These are phyloP conservation scores for Carterocephalus palaemon DNA, from an alignment of 2,888 invertebrate species.

Conservation along the genomic window DNA sequence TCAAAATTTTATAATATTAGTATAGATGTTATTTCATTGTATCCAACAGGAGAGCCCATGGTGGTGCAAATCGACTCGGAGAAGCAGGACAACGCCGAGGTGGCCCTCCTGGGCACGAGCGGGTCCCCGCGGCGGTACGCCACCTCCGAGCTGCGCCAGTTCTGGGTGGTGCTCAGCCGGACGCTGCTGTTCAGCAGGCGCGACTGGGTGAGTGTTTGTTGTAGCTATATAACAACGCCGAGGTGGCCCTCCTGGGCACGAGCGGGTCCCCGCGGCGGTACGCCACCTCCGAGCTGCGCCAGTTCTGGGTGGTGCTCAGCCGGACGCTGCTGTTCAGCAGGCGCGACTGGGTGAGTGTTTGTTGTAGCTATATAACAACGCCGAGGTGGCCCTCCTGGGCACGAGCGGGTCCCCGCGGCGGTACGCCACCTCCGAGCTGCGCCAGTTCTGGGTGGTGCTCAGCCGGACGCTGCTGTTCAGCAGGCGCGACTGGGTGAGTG, in stretches of 20 bases:
- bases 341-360: constrained; percentile 89
- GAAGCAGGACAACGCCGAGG: constrained; percentile 84
- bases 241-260: constrained; percentile 83
- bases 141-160: constrained; percentile 89
- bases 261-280: constrained; percentile 84
- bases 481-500: constrained; percentile 90
- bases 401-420: constrained; percentile 82
- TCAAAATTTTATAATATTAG: neutral
- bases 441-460: constrained; percentile 93
- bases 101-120: constrained; percentile 81
- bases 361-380: constrained; percentile 77
- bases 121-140: constrained; percentile 87
- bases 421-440: constrained; percentile 89
- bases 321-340: constrained; percentile 90
- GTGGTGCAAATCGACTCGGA: constrained; percentile 81
- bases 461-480: constrained; percentile 91
- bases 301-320: constrained; percentile 93
- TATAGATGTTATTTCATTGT: constrained; percentile 22
- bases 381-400: constrained; percentile 84
- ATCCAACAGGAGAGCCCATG: constrained; percentile 67
- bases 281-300: constrained; percentile 88
- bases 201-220: constrained; percentile 86
- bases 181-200: constrained; percentile 90
- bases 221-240: constrained; percentile 81
- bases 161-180: constrained; percentile 91